A percentile compares a stretch with the other conserved stretches of the same genome.
phyloP scores from a whole-genome alignment of 2,888 invertebrate genomes.

The Ophioninae sp. region DNA sequence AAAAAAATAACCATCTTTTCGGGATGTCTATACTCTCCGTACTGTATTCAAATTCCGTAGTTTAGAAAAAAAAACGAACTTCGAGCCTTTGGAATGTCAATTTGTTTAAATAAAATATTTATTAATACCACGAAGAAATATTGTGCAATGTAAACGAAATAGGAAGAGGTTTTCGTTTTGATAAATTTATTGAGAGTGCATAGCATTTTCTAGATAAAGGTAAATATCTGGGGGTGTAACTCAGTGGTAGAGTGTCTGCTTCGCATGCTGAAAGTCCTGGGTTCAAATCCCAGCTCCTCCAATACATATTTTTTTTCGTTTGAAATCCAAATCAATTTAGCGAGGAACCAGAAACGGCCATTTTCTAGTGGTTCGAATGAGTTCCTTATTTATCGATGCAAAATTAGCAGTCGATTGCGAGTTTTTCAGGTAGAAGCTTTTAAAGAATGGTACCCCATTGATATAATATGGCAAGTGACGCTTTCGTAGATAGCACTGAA shows the following conservation, averaged over 20 bases:
- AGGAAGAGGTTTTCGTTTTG: background rate
- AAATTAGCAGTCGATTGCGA: too few species aligned
- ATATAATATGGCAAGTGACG: too few species aligned
- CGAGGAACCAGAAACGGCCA: too few species aligned
- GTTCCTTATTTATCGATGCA: too few species aligned
- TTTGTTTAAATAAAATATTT: background rate
- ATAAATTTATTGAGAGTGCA: background rate
- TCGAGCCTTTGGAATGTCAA: background rate
- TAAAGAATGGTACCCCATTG: too few species aligned
- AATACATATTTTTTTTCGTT: constrained; percentile 62
- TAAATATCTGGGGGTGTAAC: constrained; percentile 78
- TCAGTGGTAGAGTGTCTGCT: constrained; percentile 81
- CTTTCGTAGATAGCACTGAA: too few species aligned
- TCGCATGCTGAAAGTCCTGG: constrained; percentile 81
- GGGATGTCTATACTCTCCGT: background rate
- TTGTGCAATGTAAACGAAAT: background rate
- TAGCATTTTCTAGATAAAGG: background rate
- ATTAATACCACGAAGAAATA: background rate
- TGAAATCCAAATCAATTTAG: too few species aligned
- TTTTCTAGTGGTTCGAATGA: too few species aligned
- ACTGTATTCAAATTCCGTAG: background rate
- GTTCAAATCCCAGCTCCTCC: constrained; percentile 81
- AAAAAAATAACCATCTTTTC: background rate
- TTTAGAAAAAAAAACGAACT: background rate
- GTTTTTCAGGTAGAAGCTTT: too few species aligned